Percentiles rank a stretch among this genome's conserved stretches.
Conservation (phyloP, 1,140 invertebrate genomes). For the Megalonaias nervosa region DNA sequence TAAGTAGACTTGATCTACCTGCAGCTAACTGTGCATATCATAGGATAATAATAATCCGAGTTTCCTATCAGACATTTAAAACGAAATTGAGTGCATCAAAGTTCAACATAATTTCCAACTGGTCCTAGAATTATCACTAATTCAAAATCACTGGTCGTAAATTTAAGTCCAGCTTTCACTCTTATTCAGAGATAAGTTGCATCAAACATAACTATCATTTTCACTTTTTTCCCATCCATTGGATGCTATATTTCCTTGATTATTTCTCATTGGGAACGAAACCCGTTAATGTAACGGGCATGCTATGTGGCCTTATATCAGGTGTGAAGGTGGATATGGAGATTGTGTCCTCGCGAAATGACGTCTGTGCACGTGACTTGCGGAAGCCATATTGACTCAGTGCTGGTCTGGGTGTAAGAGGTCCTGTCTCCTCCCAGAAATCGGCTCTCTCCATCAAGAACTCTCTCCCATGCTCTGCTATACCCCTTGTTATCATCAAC, state of each 20-base stretch:
- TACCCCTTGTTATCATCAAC: conserved; percentile 14
- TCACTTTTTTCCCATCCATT: not conserved
- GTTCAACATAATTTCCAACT: not conserved
- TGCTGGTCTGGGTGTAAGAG: conserved; percentile 34
- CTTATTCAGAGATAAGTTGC: not conserved
- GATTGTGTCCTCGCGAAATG: conserved; percentile 1
- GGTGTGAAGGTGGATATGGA: conserved; percentile 6
- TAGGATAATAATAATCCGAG: not conserved
- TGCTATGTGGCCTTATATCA: not conserved
- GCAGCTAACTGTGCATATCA: not conserved
- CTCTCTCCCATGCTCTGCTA: conserved; percentile 35
- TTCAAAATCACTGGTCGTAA: not conserved
- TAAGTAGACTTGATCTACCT: not conserved
- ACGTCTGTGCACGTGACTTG: conserved; percentile 19
- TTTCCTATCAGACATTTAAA: not conserved
- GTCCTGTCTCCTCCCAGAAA: conserved; percentile 38
- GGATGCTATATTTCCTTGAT: not conserved
- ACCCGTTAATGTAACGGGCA: not conserved
- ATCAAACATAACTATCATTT: not conserved
- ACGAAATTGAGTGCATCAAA: not conserved
- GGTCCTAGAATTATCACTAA: not conserved
- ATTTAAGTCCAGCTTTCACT: not conserved
- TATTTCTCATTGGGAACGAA: not conserved
- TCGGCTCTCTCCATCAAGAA: conserved; percentile 36
- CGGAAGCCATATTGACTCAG: conserved; percentile 23